These are phyloP conservation scores for Athrips mouffetella DNA, from an alignment of 2,888 invertebrate genomes.

Conservation along the genomic window DNA sequence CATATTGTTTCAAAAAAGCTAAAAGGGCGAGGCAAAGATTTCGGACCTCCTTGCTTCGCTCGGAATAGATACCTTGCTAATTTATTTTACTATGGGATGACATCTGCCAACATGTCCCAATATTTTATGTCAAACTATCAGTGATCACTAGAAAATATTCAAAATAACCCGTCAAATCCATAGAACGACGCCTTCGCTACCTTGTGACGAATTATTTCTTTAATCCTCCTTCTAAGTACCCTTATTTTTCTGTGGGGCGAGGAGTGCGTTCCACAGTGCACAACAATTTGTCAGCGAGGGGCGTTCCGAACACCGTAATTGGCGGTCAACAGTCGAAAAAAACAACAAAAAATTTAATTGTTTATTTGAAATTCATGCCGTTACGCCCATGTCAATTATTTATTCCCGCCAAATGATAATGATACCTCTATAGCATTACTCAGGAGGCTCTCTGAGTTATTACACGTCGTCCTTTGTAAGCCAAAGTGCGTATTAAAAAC, in stretches of 20 bases:
- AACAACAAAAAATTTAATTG: conserved; percentile 34
- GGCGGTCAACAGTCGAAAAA: conserved; percentile 54
- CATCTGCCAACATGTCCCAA: too few species aligned
- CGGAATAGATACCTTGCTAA: too few species aligned
- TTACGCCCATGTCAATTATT: conserved; percentile 14
- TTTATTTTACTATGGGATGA: too few species aligned
- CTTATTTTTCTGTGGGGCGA: too few species aligned
- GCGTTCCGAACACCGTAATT: conserved; percentile 61
- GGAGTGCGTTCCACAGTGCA: conserved; percentile 26
- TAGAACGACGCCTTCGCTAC: too few species aligned
- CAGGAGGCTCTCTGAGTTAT: neutral
- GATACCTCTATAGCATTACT: conserved; percentile 10
- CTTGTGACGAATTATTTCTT: too few species aligned
- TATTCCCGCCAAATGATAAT: conserved; percentile 12
- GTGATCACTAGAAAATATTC: too few species aligned
- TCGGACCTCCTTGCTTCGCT: too few species aligned
- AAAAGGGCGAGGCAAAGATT: too few species aligned
- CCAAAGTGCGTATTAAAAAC: conserved; percentile 8
- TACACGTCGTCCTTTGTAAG: neutral
- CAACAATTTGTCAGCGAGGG: conserved; percentile 66
- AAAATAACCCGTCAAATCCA: too few species aligned
- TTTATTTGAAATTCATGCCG: conserved; percentile 39
- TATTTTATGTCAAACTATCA: too few species aligned
- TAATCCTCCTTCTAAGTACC: too few species aligned
- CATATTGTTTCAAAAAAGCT: conserved; percentile 42